Evolutionary conservation across 2,113 vertebrate species (phyloP).

Genomic region (Emydocephalus ijimae): DNA sequence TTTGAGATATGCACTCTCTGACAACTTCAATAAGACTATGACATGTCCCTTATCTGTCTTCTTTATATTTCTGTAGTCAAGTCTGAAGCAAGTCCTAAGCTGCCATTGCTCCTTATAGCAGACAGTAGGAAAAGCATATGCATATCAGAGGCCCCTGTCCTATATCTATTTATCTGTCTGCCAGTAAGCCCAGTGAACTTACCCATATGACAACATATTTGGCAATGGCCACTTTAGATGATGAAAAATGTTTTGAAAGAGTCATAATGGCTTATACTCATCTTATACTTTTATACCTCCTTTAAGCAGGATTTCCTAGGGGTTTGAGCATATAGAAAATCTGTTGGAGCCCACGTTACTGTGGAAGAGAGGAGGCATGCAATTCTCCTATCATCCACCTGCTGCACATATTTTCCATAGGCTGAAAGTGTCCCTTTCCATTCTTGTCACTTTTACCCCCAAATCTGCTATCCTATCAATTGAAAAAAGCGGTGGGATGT

Average conservation of each 20-base stretch:
- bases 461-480: background rate
- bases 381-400: background rate
- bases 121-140: background rate
- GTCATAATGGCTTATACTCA: background rate
- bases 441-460: background rate
- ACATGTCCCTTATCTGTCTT: background rate
- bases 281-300: background rate
- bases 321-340: background rate
- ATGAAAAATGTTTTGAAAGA: background rate
- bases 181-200: background rate
- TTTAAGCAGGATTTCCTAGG: background rate
- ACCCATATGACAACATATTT: background rate
- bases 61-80: background rate
- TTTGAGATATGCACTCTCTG: background rate
- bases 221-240: background rate
- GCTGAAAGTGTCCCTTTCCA: background rate
- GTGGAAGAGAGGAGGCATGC: background rate
- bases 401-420: background rate
- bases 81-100: background rate
- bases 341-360: background rate
- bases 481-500: background rate
- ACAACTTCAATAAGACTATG: background rate
- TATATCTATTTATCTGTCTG: background rate
- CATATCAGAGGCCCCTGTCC: too few relatives aligned
- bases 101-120: background rate